Percentiles rank a stretch among this genome's conserved stretches.
Evolutionary conservation across 2,797 vertebrate species (phyloP).

Genomic region (Microchirus variegatus): DNA sequence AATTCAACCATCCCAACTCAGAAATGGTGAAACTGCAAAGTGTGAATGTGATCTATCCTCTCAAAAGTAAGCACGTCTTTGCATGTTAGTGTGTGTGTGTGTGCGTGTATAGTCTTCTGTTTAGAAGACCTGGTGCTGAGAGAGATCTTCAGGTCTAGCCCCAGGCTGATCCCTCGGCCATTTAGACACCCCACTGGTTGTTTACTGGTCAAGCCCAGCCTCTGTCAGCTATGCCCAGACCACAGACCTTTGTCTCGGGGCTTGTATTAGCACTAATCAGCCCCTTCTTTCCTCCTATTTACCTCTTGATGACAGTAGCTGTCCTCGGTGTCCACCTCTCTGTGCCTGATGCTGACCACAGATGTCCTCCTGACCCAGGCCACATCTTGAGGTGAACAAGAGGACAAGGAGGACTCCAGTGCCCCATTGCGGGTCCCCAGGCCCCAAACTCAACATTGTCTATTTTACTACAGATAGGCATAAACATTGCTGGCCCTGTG

Average conservation of each 20-base stretch:
- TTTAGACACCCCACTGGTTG: slow-evolving; percentile 62
- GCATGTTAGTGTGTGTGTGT: slow-evolving; percentile 56
- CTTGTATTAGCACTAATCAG: slow-evolving; percentile 78
- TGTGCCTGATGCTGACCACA: slow-evolving; percentile 83
- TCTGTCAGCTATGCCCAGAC: slow-evolving; percentile 63
- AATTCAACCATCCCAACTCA: too few species aligned
- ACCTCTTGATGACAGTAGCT: slow-evolving; percentile 89
- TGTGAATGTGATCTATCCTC: too few species aligned
- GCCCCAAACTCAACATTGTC: slow-evolving; percentile 53
- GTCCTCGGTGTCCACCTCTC: slow-evolving; percentile 80
- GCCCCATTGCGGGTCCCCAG: slow-evolving; percentile 18
- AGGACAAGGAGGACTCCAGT: slow-evolving; percentile 64
- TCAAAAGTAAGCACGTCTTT: slow-evolving; percentile 21
- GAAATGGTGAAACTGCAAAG: too few species aligned
- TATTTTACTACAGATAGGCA: slow-evolving; percentile 68
- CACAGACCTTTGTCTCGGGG: slow-evolving; percentile 85
- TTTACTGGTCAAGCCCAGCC: slow-evolving; percentile 69
- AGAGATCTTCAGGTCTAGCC: slow-evolving; percentile 85
- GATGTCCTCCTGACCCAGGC: slow-evolving; percentile 81
- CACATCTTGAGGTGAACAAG: slow-evolving; percentile 71
- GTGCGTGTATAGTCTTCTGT: slow-evolving; percentile 58
- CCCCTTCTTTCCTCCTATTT: slow-evolving; percentile 85
- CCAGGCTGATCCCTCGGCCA: slow-evolving; percentile 70
- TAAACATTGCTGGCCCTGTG: slow-evolving; percentile 66
- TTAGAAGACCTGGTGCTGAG: slow-evolving; percentile 78